Percentiles rank a stretch among this genome's conserved stretches.
Evolutionary conservation across 2,888 invertebrate species (phyloP).

Genomic region (Lasioglossum morio): DNA sequence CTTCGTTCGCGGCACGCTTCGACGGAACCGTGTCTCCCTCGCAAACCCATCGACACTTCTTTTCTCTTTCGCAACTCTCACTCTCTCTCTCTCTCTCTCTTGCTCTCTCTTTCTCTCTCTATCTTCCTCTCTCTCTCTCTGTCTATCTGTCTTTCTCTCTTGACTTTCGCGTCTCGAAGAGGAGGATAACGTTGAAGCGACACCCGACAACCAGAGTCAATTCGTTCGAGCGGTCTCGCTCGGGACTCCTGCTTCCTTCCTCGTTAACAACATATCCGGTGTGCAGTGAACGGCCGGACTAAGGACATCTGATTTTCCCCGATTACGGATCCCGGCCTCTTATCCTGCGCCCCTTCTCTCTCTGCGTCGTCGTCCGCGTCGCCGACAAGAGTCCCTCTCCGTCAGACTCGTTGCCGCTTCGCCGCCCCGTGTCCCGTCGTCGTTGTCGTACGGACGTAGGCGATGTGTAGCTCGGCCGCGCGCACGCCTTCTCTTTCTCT

Average conservation of each 20-base stretch:
- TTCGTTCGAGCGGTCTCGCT: slow-evolving; percentile 2
- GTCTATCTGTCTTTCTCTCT: neutral
- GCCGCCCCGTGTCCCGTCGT: slow-evolving; percentile 9
- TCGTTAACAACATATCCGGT: slow-evolving; percentile 45
- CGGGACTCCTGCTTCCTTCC: neutral
- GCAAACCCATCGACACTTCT: slow-evolving; percentile 37
- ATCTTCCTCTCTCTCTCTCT: neutral
- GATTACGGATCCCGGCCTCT: slow-evolving; percentile 39
- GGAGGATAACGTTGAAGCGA: neutral
- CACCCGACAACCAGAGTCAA: neutral
- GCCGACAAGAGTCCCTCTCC: neutral
- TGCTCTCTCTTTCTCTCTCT: too few species aligned
- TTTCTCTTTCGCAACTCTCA: too few species aligned
- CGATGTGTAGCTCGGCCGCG: slow-evolving; percentile 28
- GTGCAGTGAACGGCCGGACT: slow-evolving; percentile 23
- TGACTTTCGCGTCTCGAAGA: neutral
- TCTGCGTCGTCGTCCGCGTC: neutral
- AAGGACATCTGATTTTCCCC: slow-evolving; percentile 53
- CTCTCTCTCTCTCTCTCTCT: neutral
- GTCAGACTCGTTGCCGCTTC: neutral
- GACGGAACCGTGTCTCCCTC: slow-evolving; percentile 40
- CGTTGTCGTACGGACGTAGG: slow-evolving; percentile 10
- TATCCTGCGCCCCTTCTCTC: slow-evolving; percentile 19
- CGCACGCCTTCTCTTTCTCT: slow-evolving; percentile 22
- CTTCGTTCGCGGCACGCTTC: slow-evolving; percentile 27